A percentile compares a stretch with the other conserved stretches of the same genome.
phyloP scores from a whole-genome alignment of 2,797 vertebrate genomes.

The Arremon brunneinucha region DNA sequence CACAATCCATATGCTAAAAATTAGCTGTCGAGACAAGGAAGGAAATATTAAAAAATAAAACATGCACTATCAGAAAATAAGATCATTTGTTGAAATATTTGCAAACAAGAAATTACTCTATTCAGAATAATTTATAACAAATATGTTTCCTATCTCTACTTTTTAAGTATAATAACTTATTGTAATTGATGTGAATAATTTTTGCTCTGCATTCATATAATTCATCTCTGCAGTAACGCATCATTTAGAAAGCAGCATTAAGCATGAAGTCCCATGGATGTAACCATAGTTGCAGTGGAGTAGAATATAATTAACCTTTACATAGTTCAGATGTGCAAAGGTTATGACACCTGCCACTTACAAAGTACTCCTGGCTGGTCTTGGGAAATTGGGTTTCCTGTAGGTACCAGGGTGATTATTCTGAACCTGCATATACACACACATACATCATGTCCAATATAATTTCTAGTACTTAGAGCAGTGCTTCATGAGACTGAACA shows the following conservation, averaged over 20 bases:
- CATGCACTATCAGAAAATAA: background rate
- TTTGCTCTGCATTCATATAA: background rate
- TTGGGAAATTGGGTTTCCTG: background rate
- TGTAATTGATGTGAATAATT: background rate
- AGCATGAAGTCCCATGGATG: background rate
- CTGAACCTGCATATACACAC: background rate
- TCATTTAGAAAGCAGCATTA: background rate
- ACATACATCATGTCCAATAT: background rate
- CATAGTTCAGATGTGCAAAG: background rate
- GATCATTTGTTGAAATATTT: background rate
- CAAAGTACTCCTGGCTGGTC: background rate
- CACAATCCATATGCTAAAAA: background rate
- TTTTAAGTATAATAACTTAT: background rate
- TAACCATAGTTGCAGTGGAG: background rate
- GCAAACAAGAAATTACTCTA: background rate
- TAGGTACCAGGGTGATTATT: background rate
- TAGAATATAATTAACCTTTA: constrained; percentile 30
- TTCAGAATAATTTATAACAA: background rate
- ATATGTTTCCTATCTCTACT: background rate
- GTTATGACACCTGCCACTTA: background rate
- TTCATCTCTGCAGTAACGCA: background rate
- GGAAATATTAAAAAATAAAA: background rate
- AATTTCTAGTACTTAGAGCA: background rate
- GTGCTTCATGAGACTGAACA: background rate
- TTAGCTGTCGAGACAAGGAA: background rate